Base-by-base conservation (phyloP, 2,888 invertebrate species). In the Minunthozetes semirufus region DNA sequence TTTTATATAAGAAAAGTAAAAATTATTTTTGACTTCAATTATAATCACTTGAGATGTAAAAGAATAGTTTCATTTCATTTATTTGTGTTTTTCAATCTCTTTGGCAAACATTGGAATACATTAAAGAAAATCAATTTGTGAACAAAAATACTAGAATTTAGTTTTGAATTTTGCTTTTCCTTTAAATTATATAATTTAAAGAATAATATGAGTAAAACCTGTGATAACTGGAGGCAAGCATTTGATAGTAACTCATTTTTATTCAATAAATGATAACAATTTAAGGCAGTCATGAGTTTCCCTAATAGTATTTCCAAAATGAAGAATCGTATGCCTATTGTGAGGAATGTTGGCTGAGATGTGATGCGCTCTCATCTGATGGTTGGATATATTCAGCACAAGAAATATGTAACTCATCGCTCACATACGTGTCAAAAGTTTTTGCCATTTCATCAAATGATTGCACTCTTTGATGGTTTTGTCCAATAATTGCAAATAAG, bases 401-500 rank as follows among this genome's bases (percentile, higher is more conserved):
- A 22, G 13, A 59, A 59, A 59, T 59, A 59, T 22, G 59, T 59
- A 59, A 59, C 59, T 22, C 59, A 59, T 59, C 59, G 27, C 27
- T 59, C 59, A 59, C 59, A 22, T 22, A 59, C 53, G 15, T 59
- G 59, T 59, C 59, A 59, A 59, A 59, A 59, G 59, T 59, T 59
- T 48, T 53, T 59, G 59, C 59, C 59, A 22, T 59, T 59, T 27
- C 9, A 25, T 59, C 59, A 22, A 59, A n/a, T n/a, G n/a, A n/a
- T n/a, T n/a, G n/a, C n/a, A 59, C 8, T 27, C 19, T 59, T 22
- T 22, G 59, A 59, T 59, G 22, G 25, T 59, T 59, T 25, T 19
- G n/a, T 5, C 9, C 19, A 59, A 59, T 59, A 59, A 22, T 59
- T 59, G 6, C 17, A 3, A 4, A 6, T 15, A n/a, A n/a, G n/a